phyloP scores from a whole-genome alignment of 53 echinoderm and acorn worm genomes.

The Stichopus horrens region DNA sequence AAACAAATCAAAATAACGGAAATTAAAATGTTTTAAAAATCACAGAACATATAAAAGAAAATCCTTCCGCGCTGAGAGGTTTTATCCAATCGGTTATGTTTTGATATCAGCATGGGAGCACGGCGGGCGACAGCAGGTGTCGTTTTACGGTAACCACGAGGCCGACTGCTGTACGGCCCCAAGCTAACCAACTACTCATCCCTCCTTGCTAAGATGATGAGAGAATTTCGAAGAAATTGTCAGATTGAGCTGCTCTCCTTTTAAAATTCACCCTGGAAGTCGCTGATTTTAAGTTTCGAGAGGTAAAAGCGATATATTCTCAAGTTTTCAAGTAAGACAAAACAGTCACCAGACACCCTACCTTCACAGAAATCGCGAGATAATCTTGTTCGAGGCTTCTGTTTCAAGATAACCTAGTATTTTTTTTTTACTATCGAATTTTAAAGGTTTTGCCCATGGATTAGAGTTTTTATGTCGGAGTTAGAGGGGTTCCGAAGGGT shows the following conservation, averaged over 20 bases:
- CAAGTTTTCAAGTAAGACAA: background rate
- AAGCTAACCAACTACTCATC: conserved; percentile 15
- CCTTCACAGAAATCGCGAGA: background rate
- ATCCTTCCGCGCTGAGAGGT: conserved; percentile 20
- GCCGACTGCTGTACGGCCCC: conserved; percentile 15
- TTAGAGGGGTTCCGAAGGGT: too few relatives aligned
- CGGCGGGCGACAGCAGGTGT: conserved; percentile 37
- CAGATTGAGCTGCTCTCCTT: background rate
- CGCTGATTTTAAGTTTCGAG: conserved; percentile 7
- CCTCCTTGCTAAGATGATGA: conserved; percentile 18
- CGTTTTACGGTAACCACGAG: conserved; percentile 37
- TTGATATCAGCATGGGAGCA: conserved; percentile 28
- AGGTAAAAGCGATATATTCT: background rate
- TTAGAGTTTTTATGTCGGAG: too few relatives aligned
- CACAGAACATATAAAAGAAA: conserved; percentile 22
- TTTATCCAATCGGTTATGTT: conserved; percentile 31
- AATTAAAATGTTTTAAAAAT: conserved; percentile 18
- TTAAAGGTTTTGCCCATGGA: too few relatives aligned
- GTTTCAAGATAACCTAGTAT: too few relatives aligned
- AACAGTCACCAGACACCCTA: background rate
- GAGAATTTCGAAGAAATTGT: conserved; percentile 6
- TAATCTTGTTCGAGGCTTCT: too few relatives aligned
- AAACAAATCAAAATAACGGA: conserved; percentile 39
- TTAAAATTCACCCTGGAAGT: background rate
- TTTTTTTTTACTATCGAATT: too few relatives aligned